Percentiles rank a stretch among this genome's conserved stretches.
These are phyloP conservation scores for Polymixis lichenea DNA, from an alignment of 2,888 invertebrate species.

Conservation along the genomic window DNA sequence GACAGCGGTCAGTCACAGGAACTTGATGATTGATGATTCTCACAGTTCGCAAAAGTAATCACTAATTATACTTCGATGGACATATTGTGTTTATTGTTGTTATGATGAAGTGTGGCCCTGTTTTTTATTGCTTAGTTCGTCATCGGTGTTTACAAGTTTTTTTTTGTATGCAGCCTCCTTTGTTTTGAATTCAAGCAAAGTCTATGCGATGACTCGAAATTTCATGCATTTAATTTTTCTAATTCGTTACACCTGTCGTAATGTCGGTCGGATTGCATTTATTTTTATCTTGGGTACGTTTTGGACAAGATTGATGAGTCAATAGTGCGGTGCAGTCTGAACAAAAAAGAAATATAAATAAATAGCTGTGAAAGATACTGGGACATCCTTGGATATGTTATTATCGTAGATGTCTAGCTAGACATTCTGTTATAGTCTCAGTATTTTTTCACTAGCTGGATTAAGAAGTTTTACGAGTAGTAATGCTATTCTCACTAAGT, in stretches of 20 bases:
- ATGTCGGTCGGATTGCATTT: neutral
- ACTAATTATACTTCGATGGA: constrained; percentile 14
- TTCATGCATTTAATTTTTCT: neutral
- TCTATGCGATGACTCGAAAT: neutral
- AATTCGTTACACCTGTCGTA: constrained; percentile 23
- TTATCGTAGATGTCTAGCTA: neutral
- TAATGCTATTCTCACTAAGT: neutral
- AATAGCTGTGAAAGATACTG: neutral
- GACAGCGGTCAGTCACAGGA: neutral
- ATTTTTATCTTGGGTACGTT: no score
- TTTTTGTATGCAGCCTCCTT: constrained; percentile 17
- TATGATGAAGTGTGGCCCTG: neutral
- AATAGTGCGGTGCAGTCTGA: neutral
- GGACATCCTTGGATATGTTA: neutral
- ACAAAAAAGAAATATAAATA: constrained; percentile 8
- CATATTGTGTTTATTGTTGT: constrained; percentile 25
- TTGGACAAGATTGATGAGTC: neutral
- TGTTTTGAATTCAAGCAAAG: neutral
- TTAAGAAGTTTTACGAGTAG: neutral
- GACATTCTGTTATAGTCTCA: neutral
- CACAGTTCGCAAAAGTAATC: neutral
- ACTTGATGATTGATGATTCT: neutral
- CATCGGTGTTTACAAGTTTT: neutral
- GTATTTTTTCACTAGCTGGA: neutral
- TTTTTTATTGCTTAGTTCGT: neutral